Base-by-base conservation (phyloP, 1,140 invertebrate species). In the Hylaeus anthracinus region DNA sequence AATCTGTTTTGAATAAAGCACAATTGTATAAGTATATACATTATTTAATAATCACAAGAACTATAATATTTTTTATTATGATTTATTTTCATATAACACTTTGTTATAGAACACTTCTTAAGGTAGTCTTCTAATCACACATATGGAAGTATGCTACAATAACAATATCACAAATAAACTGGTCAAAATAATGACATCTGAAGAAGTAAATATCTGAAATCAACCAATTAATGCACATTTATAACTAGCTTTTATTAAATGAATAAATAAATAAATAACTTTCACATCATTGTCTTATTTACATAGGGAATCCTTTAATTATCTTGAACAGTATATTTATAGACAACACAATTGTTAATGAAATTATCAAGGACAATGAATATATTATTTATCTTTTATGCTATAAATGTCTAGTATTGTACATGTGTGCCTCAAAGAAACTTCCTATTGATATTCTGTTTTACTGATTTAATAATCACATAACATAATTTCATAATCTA, bases 351-450 rank as follows among this genome's bases (percentile, higher is more conserved):
- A 12, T 66, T 55, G 5, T 56, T 45, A 37, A 55, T 75, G 14
- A 37, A 45, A 43, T 14, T 66, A 9, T 8, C 37, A 67, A 37
- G 48, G 1, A 43, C 37, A 75, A 75, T 39, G 9, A 2, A 10
- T 12, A 66, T 9, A 48, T 53, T 69, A 66, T 6, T n/a, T 14
- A 72, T 39, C 65, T 14, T 53, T 53, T 53, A 39, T 5, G 14
- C 12, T 75, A 63, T 15, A 45, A 41, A 66, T 43, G 71, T 64
- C 26, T 37, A 65, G 8, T 48, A 10, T 75, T 84, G 85, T 82
- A 81, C 51, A 70, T 43, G 55, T 86, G 85, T 86, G 84, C 85
- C 81, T 86, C 84, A 86, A 86, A 86, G 84, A 83, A 71, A 26
- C 51, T 51, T 15, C 45, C 8, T 37, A 55, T 55, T 63, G 39